These are phyloP conservation scores for Neotragus moschatus DNA, from an alignment of 2,113 vertebrate species.

Conservation along the genomic window DNA sequence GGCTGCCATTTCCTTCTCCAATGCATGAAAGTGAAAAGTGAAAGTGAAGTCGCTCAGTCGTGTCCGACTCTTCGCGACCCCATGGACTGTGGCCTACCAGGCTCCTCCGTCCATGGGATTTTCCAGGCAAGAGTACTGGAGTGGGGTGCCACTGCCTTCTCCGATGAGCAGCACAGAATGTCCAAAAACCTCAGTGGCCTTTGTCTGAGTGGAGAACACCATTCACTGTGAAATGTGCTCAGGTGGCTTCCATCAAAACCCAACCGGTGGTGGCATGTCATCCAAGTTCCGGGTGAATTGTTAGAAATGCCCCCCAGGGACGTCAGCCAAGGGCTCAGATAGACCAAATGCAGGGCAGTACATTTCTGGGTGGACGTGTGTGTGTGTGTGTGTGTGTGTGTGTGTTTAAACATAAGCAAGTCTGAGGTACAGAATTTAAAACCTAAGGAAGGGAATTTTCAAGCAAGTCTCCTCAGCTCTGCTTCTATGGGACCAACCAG, in stretches of 20 bases:
- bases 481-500: constrained; percentile 52
- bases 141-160: too few relatives aligned
- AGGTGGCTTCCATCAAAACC: neutral
- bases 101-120: too few relatives aligned
- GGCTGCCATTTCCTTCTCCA: too few relatives aligned
- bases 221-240: neutral
- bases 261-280: neutral
- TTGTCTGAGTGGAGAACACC: neutral
- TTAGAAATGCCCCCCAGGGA: neutral
- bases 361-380: neutral
- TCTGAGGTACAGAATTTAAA: neutral
- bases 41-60: too few relatives aligned
- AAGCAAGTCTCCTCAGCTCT: constrained; percentile 36
- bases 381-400: neutral
- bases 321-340: neutral
- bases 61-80: too few relatives aligned
- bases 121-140: too few relatives aligned
- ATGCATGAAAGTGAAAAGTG: too few relatives aligned
- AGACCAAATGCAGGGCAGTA: neutral
- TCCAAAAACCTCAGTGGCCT: neutral
- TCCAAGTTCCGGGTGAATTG: neutral
- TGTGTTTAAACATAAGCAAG: neutral
- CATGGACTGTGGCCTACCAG: too few relatives aligned
- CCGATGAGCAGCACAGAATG: neutral
- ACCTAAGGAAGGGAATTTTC: constrained; percentile 21